phyloP scores from a whole-genome alignment of 2,113 vertebrate genomes.

The Clarias magur region DNA sequence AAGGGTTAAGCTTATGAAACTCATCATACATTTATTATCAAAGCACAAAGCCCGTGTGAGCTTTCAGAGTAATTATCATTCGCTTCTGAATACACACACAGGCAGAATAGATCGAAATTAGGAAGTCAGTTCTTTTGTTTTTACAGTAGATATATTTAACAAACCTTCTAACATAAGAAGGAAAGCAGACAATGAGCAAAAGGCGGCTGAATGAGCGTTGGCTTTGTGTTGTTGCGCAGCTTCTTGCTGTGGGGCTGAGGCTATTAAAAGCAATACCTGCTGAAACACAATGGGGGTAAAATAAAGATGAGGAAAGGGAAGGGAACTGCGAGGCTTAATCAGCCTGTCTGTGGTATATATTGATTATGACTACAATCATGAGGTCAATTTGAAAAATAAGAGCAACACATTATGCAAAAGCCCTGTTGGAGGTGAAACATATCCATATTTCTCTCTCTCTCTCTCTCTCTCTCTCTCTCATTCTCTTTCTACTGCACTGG shows the following conservation, averaged over 20 bases:
- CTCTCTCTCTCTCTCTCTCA: conserved; percentile 19
- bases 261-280: conserved; percentile 57
- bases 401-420: conserved; percentile 85
- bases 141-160: conserved; percentile 14
- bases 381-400: conserved; percentile 88
- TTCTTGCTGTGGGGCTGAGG: conserved; percentile 56
- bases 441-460: background rate
- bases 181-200: conserved; percentile 33
- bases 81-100: background rate
- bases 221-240: conserved; percentile 52
- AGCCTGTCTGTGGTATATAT: conserved; percentile 74
- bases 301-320: conserved; percentile 48
- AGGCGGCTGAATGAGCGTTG: conserved; percentile 3
- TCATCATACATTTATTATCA: background rate
- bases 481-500: conserved; percentile 5
- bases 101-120: background rate
- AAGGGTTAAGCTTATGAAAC: background rate
- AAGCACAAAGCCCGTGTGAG: background rate
- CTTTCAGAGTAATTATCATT: background rate
- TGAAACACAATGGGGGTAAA: conserved; percentile 51
- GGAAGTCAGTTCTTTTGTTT: background rate
- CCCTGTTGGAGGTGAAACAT: conserved; percentile 76
- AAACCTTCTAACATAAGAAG: background rate
- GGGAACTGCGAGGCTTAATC: conserved; percentile 49
- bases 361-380: conserved; percentile 86